Evolutionary conservation across 2,888 invertebrate species (phyloP).

Genomic region (Cactoblastis cactorum): DNA sequence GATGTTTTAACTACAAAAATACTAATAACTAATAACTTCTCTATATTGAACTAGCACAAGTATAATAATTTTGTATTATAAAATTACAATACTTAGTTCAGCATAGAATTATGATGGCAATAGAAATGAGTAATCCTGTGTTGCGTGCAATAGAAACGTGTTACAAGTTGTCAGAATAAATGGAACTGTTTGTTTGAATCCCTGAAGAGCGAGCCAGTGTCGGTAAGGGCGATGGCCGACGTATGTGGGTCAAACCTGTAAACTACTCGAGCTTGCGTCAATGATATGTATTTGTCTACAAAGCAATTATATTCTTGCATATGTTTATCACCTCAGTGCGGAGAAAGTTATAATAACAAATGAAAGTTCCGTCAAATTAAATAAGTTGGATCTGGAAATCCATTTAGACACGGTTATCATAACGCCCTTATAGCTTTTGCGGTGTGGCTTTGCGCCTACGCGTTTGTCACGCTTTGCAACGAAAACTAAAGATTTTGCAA

Average conservation of each 20-base stretch:
- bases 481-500: too few species aligned
- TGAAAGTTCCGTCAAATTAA: constrained; percentile 3
- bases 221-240: constrained; percentile 21
- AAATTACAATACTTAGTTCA: constrained; percentile 6
- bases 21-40: constrained; percentile 5
- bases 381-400: neutral
- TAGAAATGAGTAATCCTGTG: neutral
- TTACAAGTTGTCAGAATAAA: constrained; percentile 2
- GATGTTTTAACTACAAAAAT: too few species aligned
- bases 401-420: neutral
- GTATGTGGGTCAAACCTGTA: constrained; percentile 37
- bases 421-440: neutral
- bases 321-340: neutral
- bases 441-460: neutral
- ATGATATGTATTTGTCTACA: constrained; percentile 18
- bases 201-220: constrained; percentile 22
- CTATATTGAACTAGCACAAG: constrained; percentile 1
- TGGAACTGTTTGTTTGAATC: constrained; percentile 21
- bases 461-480: neutral
- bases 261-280: constrained; percentile 27
- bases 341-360: constrained; percentile 6
- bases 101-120: neutral
- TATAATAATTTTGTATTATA: neutral
- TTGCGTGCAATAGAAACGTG: neutral
- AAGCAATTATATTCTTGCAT: constrained; percentile 11